A percentile compares a stretch with the other conserved stretches of the same genome.
Conservation (phyloP, 2,797 vertebrate species). For the Acanthiza pusilla region DNA sequence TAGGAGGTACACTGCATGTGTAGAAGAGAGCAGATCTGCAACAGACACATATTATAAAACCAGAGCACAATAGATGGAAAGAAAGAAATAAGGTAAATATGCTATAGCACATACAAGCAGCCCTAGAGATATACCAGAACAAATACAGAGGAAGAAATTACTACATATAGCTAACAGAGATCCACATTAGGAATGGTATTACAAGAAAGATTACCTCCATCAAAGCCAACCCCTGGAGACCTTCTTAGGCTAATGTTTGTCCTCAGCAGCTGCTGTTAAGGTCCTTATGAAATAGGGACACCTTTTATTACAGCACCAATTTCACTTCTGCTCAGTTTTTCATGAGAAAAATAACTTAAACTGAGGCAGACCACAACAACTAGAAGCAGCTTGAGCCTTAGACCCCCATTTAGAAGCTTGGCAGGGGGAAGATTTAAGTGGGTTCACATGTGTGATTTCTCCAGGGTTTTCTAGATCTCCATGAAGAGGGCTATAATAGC, state of each 20-base stretch:
- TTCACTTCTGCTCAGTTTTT: not conserved
- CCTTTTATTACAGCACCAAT: not conserved
- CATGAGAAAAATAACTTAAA: not conserved
- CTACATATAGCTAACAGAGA: conserved; percentile 33
- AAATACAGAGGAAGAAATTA: conserved; percentile 40
- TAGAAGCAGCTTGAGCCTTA: not conserved
- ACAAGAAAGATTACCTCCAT: conserved; percentile 23
- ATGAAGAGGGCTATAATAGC: not conserved
- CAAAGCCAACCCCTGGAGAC: conserved; percentile 37
- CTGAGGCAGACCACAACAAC: not conserved
- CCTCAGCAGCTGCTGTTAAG: conserved; percentile 23
- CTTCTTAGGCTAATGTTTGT: conserved; percentile 26
- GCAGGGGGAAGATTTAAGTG: not conserved
- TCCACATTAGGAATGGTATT: conserved; percentile 31
- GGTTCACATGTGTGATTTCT: not conserved
- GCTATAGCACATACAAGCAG: not conserved
- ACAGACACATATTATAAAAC: not conserved
- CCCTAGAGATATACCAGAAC: conserved; percentile 33
- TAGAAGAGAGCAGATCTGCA: not conserved
- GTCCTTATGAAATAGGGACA: not conserved
- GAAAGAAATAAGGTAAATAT: not conserved
- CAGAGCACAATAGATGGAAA: not conserved
- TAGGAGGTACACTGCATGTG: not conserved
- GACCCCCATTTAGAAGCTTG: not conserved
- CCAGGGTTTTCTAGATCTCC: not conserved